Evolutionary conservation across 1,140 invertebrate genomes (phyloP).

Genomic region (Drosophila willistoni): DNA sequence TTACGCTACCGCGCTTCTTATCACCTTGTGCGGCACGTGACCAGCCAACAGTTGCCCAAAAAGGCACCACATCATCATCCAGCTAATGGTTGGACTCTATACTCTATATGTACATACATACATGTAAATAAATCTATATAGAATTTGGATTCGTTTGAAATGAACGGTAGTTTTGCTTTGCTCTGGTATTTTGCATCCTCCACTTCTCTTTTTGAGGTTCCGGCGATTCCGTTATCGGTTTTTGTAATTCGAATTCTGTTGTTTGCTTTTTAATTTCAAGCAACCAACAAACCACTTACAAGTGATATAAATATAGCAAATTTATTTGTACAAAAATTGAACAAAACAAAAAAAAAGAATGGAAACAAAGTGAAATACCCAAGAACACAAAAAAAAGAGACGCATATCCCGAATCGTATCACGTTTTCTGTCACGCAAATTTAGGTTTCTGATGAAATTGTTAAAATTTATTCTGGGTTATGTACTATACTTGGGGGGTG

Average conservation of each 20-base stretch:
- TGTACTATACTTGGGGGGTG: no score
- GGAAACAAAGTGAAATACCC: not conserved
- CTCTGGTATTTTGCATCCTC: slow-evolving; percentile 9
- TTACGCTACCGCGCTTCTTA: slow-evolving; percentile 36
- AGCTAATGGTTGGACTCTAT: not conserved
- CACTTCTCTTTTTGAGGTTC: not conserved
- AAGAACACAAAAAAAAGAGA: slow-evolving; percentile 26
- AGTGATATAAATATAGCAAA: slow-evolving; percentile 1
- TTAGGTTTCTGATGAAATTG: slow-evolving; percentile 47
- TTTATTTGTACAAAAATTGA: no score
- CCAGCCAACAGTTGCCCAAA: not conserved
- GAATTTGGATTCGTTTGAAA: slow-evolving; percentile 19
- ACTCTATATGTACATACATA: not conserved
- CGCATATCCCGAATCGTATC: slow-evolving; percentile 41
- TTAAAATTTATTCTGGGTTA: slow-evolving; percentile 14
- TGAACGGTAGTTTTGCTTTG: not conserved
- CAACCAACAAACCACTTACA: slow-evolving; percentile 18
- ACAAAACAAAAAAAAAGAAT: no score
- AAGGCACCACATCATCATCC: not conserved
- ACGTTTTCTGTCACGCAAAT: slow-evolving; percentile 62
- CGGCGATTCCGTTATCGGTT: slow-evolving; percentile 12
- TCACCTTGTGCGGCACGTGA: slow-evolving; percentile 62
- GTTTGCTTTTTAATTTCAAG: slow-evolving; percentile 9
- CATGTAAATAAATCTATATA: not conserved
- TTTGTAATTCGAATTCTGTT: slow-evolving; percentile 22